These are phyloP conservation scores for Apotomis turbidana DNA, from an alignment of 2,888 invertebrate genomes.

Conservation along the genomic window DNA sequence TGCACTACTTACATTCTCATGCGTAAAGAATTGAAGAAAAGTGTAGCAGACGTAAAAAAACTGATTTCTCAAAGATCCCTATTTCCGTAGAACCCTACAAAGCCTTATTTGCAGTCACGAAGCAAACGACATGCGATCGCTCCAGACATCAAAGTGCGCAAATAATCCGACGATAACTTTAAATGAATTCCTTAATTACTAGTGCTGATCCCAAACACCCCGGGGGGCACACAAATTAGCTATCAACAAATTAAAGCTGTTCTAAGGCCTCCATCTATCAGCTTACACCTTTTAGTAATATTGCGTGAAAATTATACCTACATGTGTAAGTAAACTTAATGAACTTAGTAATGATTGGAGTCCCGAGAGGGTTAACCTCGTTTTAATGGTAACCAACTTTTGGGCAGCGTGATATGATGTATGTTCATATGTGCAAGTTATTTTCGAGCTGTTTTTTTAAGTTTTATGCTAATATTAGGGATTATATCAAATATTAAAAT, in stretches of 20 bases:
- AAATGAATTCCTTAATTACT: conserved; percentile 80
- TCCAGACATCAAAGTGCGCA: conserved; percentile 45
- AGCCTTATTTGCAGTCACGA: conserved; percentile 19
- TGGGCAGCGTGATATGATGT: not conserved
- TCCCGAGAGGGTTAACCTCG: conserved; percentile 21
- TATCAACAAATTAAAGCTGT: conserved; percentile 73
- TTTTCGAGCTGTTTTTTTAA: not conserved
- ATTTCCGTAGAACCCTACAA: not conserved
- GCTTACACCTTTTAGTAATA: conserved; percentile 58
- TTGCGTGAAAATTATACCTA: conserved; percentile 56
- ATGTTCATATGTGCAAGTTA: not conserved
- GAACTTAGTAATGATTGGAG: conserved; percentile 51
- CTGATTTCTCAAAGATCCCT: not conserved
- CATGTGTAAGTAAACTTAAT: conserved; percentile 50
- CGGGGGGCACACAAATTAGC: conserved; percentile 70
- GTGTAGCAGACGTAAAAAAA: not conserved
- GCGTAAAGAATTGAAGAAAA: not conserved
- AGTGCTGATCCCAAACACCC: conserved; percentile 77
- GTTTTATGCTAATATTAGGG: no score
- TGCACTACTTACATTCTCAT: no score
- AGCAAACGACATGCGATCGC: conserved; percentile 28
- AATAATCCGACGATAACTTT: conserved; percentile 70
- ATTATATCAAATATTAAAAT: no score
- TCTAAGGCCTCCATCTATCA: conserved; percentile 62
- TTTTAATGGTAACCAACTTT: conserved; percentile 11